Evolutionary conservation across 2,888 invertebrate genomes (phyloP).

Genomic region (Eledone cirrhosa): DNA sequence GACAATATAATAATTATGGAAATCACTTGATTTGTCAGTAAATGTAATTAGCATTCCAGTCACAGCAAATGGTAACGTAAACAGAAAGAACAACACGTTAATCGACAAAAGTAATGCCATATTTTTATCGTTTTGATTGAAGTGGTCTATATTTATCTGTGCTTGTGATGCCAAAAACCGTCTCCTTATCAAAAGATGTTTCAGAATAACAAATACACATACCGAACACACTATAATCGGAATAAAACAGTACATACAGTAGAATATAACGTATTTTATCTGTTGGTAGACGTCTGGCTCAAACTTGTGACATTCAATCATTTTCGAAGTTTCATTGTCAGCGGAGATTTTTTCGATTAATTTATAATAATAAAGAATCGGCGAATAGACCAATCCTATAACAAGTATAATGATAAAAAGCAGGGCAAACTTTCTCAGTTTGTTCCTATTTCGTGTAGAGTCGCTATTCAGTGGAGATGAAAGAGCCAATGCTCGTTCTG

Average conservation of each 20-base stretch:
- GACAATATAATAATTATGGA: not conserved
- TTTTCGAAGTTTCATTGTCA: no score
- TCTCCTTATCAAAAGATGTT: no score
- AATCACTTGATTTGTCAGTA: not conserved
- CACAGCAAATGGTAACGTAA: not conserved
- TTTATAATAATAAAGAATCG: not conserved
- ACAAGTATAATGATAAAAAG: not conserved
- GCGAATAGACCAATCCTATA: not conserved
- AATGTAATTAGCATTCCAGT: not conserved
- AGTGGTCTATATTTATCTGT: not conserved
- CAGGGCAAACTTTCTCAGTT: not conserved
- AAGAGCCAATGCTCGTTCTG: not conserved
- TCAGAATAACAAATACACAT: not conserved
- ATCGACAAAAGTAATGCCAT: not conserved
- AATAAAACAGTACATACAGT: not conserved
- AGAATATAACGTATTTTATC: not conserved
- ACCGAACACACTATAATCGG: not conserved
- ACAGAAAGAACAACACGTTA: not conserved
- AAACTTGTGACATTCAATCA: not conserved
- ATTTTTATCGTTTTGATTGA: not conserved
- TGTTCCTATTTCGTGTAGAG: not conserved
- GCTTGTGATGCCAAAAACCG: no score
- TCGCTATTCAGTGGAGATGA: not conserved
- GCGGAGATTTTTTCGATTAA: not conserved
- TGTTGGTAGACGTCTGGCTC: not conserved